Conservation (phyloP, 2,113 vertebrate genomes). For the Rhabdornis inornatus region DNA sequence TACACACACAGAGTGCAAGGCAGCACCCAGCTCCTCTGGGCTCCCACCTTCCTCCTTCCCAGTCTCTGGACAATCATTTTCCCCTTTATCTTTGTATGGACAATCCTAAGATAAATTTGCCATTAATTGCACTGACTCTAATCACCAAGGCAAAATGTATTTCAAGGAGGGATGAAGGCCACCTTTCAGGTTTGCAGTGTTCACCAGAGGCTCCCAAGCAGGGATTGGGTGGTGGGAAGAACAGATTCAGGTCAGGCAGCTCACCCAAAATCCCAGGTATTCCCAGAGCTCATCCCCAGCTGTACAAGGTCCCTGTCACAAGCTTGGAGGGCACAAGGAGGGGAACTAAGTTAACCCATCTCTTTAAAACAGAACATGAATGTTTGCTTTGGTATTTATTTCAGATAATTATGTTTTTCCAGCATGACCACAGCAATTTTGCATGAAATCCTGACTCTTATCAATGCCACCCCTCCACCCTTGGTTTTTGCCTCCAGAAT, state of each 20-base stretch:
- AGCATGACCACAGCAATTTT: background rate
- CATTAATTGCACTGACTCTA: background rate
- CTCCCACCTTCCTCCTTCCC: background rate
- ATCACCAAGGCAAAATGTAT: background rate
- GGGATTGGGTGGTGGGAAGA: background rate
- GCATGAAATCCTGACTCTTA: background rate
- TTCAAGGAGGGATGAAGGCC: background rate
- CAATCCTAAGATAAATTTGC: background rate
- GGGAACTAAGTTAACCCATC: background rate
- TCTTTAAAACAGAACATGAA: background rate
- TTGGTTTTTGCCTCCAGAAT: background rate
- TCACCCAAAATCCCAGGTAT: background rate
- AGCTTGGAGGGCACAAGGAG: background rate
- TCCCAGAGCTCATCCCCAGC: background rate
- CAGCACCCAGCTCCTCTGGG: background rate
- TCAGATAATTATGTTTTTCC: background rate
- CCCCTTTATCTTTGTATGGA: background rate
- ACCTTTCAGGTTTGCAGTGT: background rate
- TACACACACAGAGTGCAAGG: rapidly evolving
- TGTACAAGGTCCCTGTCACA: background rate
- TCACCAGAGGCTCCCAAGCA: background rate
- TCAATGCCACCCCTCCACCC: background rate
- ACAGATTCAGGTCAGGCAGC: background rate
- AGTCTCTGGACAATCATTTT: background rate
- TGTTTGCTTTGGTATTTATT: background rate